Evolutionary conservation across 2,888 invertebrate genomes (phyloP).

Genomic region (Punctoribates punctum): DNA sequence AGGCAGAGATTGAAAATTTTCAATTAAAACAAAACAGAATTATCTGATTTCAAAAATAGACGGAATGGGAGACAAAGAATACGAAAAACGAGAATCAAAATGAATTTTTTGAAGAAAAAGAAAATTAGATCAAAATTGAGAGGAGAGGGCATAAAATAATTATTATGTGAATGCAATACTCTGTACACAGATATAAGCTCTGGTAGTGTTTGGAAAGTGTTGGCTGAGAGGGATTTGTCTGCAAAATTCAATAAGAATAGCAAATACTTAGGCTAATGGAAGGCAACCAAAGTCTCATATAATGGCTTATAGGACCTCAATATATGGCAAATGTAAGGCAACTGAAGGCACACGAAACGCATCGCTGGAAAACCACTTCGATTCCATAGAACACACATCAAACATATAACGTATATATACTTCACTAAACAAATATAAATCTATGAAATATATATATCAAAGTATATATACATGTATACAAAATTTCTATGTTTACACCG

Average conservation of each 20-base stretch:
- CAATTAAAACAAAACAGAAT: background rate
- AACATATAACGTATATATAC: conserved; percentile 11
- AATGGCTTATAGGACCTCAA: conserved; percentile 31
- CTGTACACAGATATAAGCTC: background rate
- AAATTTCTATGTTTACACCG: conserved; percentile 27
- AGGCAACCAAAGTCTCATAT: conserved; percentile 23
- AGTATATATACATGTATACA: background rate
- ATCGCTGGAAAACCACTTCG: conserved; percentile 31
- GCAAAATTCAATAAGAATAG: conserved; percentile 36
- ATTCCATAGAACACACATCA: conserved; percentile 25
- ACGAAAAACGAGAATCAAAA: too few species aligned
- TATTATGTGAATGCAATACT: background rate
- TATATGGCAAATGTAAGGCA: conserved; percentile 18
- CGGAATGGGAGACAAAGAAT: too few species aligned
- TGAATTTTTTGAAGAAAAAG: background rate
- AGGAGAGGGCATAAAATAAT: conserved; percentile 21
- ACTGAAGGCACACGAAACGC: conserved; percentile 29
- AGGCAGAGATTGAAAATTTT: background rate
- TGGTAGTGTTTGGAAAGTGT: conserved; percentile 25
- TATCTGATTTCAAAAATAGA: background rate
- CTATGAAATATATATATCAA: background rate
- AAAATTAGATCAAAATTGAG: background rate
- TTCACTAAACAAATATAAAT: background rate
- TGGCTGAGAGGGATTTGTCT: background rate
- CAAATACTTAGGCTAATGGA: conserved; percentile 38